These are phyloP conservation scores for Trachurus trachurus DNA, from an alignment of 2,797 vertebrate genomes.

Conservation along the genomic window DNA sequence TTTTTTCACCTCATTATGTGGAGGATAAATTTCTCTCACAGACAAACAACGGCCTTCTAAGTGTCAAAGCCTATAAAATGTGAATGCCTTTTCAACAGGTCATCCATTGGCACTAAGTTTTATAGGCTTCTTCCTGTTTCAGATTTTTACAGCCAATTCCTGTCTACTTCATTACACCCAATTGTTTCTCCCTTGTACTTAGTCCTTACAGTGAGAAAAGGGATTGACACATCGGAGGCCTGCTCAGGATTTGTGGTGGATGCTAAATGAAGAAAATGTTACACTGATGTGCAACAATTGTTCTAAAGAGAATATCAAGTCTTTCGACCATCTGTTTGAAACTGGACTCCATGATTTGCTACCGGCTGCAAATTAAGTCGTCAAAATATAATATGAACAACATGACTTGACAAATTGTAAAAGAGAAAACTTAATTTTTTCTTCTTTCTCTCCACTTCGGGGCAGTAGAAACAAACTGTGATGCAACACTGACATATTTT, in stretches of 20 bases:
- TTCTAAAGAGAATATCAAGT: constrained; percentile 22
- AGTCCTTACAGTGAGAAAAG: constrained; percentile 22
- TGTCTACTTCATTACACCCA: constrained; percentile 60
- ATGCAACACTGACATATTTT: neutral
- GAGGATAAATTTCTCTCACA: constrained; percentile 64
- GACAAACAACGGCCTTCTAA: constrained; percentile 70
- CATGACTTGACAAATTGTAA: neutral
- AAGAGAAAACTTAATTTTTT: neutral
- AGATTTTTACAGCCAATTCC: constrained; percentile 72
- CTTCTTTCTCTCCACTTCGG: constrained; percentile 3
- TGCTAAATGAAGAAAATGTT: constrained; percentile 4
- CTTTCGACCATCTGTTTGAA: constrained; percentile 10
- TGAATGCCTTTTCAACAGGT: constrained; percentile 77
- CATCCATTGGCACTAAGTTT: constrained; percentile 73
- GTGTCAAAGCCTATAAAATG: constrained; percentile 71
- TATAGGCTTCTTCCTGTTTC: constrained; percentile 74
- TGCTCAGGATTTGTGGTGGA: constrained; percentile 20
- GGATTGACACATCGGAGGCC: constrained; percentile 5
- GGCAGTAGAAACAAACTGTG: constrained; percentile 16
- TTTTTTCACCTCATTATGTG: constrained; percentile 54
- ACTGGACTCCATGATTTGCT: neutral
- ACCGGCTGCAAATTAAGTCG: constrained; percentile 5
- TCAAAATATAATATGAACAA: constrained; percentile 10
- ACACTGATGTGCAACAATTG: neutral
- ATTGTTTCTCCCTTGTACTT: constrained; percentile 44